phyloP scores from a whole-genome alignment of 2,113 vertebrate species.

The Columba livia region DNA sequence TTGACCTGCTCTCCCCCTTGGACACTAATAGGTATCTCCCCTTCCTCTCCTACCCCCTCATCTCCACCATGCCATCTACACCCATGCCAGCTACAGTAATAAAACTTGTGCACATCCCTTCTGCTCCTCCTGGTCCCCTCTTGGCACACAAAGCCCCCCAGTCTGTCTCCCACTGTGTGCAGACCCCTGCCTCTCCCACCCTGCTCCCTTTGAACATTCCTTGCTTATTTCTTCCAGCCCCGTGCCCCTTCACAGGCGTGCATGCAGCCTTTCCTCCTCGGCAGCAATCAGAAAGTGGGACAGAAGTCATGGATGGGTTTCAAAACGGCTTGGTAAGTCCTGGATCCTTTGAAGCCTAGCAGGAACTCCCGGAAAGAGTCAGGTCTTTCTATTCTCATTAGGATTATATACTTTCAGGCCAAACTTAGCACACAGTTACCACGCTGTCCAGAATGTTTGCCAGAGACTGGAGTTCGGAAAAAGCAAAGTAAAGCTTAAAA shows the following conservation, averaged over 20 bases:
- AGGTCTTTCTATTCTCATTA: constrained; percentile 48
- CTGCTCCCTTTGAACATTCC: background rate
- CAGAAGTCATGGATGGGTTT: constrained; percentile 58
- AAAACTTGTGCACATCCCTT: background rate
- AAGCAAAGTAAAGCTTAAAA: background rate
- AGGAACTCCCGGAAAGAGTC: constrained; percentile 2
- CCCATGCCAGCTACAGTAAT: background rate
- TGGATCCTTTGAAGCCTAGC: constrained; percentile 36
- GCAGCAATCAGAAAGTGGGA: constrained; percentile 14
- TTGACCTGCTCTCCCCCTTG: background rate
- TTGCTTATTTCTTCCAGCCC: background rate
- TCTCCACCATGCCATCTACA: background rate
- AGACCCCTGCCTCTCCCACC: background rate
- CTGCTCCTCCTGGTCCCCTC: background rate
- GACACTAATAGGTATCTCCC: background rate
- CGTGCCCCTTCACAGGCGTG: background rate
- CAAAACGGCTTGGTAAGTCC: constrained; percentile 18
- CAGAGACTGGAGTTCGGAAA: constrained; percentile 19
- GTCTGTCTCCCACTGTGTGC: accelerated
- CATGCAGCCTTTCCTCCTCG: background rate
- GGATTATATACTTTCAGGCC: constrained; percentile 39
- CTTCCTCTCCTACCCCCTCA: background rate
- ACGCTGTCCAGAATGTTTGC: constrained; percentile 26
- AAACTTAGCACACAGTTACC: constrained; percentile 44
- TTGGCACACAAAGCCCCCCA: background rate